Conservation (phyloP, 2,797 vertebrate species). For the Acanthopagrus latus region DNA sequence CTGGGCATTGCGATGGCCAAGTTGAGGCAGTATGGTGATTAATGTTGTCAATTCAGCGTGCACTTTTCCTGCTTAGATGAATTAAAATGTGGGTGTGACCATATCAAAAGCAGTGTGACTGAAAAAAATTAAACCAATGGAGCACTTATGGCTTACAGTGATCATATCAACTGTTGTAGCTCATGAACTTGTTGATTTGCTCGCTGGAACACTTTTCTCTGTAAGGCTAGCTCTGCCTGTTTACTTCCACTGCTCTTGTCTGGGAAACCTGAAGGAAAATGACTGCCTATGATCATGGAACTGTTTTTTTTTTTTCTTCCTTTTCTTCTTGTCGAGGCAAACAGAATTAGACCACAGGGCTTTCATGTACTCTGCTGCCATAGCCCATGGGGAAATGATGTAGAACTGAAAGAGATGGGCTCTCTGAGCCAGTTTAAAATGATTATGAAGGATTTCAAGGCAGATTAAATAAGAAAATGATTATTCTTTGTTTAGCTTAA, state of each 20-base stretch:
- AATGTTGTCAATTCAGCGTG: background rate
- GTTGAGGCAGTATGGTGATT: background rate
- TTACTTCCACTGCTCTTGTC: constrained; percentile 4
- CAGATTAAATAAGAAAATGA: constrained; percentile 49
- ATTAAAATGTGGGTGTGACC: background rate
- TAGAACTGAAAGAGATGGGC: constrained; percentile 48
- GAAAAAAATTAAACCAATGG: background rate
- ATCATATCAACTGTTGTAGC: constrained; percentile 22
- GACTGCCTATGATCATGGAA: constrained; percentile 35
- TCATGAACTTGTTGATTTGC: constrained; percentile 21
- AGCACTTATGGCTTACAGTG: constrained; percentile 37
- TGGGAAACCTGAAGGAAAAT: constrained; percentile 49
- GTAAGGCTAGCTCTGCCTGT: constrained; percentile 5
- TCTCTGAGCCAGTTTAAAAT: constrained; percentile 52
- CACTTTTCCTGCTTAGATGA: background rate
- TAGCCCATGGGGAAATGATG: constrained; percentile 48
- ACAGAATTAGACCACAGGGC: constrained; percentile 66
- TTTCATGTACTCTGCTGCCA: constrained; percentile 60
- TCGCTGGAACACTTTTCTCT: constrained; percentile 10
- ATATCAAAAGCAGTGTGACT: background rate
- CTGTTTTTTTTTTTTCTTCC: constrained; percentile 14
- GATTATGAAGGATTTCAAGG: constrained; percentile 51
- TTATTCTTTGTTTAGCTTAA: constrained; percentile 48
- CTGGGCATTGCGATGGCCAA: background rate
- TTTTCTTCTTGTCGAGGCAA: constrained; percentile 45